A percentile compares a stretch with the other conserved stretches of the same genome.
These are phyloP conservation scores for Elymnias hypermnestra DNA, from an alignment of 1,140 invertebrate genomes.

Conservation along the genomic window DNA sequence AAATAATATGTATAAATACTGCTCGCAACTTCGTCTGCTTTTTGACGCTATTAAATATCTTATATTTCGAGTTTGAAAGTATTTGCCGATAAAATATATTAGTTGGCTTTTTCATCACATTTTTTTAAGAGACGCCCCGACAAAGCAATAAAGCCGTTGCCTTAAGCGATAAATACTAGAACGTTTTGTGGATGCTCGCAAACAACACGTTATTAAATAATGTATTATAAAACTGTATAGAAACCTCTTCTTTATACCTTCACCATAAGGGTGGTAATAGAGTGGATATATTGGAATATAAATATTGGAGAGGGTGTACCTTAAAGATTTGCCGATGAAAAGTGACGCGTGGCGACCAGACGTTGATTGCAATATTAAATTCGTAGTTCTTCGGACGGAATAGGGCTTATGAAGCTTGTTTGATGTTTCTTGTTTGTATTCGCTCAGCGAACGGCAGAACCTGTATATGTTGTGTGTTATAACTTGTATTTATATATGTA, in stretches of 20 bases:
- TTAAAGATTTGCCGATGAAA: slow-evolving; percentile 5
- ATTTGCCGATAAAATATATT: no score
- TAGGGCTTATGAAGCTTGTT: slow-evolving; percentile 9
- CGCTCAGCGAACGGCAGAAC: no score
- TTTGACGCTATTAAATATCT: no score
- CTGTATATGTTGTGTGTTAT: no score
- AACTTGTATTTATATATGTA: no score
- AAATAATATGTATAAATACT: no score
- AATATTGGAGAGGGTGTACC: no score
- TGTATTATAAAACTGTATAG: neutral
- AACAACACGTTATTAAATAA: neutral
- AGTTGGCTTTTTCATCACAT: no score
- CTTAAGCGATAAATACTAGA: slow-evolving; percentile 14
- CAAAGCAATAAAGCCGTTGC: slow-evolving; percentile 17
- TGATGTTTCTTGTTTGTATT: slow-evolving; percentile 16
- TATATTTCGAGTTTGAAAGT: no score
- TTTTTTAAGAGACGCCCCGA: no score
- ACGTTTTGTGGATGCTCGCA: neutral
- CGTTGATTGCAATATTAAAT: slow-evolving; percentile 10
- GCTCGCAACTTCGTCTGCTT: no score
- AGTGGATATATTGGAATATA: neutral
- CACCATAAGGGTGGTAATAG: neutral
- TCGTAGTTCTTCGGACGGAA: neutral
- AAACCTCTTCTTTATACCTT: neutral
- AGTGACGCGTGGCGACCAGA: slow-evolving; percentile 12